Conservation (phyloP, 1,140 invertebrate genomes). For the Phymorhynchus buccinoides region DNA sequence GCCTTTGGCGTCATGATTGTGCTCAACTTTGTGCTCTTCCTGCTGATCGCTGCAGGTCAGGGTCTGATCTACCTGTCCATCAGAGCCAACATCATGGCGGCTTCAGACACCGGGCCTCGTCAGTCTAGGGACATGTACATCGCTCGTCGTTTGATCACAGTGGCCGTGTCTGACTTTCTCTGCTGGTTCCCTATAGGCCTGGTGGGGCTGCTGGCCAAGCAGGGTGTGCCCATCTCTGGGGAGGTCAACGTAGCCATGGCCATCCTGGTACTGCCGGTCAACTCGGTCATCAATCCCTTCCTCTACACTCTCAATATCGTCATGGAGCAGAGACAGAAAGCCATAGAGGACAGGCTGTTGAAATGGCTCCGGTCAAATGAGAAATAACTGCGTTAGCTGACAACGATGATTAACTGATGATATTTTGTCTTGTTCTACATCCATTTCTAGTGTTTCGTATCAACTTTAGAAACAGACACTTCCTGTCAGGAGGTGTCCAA, state of each 20-base stretch:
- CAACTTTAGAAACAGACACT: too few species aligned
- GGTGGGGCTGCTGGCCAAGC: neutral
- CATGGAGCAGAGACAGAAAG: neutral
- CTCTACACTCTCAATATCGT: conserved; percentile 39
- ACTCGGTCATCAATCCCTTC: conserved; percentile 48
- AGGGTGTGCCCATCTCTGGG: neutral
- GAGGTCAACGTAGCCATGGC: conserved; percentile 20
- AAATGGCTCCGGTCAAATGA: neutral
- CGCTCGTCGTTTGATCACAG: conserved; percentile 15
- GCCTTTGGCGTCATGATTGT: conserved; percentile 23
- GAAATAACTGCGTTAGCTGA: too few species aligned
- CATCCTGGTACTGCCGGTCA: conserved; percentile 47
- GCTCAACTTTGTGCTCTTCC: conserved; percentile 19
- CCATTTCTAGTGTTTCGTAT: too few species aligned
- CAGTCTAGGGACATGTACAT: neutral
- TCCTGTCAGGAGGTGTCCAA: too few species aligned
- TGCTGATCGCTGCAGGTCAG: conserved; percentile 46
- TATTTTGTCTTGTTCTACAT: too few species aligned
- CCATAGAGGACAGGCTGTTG: neutral
- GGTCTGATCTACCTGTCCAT: neutral
- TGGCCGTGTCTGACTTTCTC: conserved; percentile 16
- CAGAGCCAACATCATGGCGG: neutral
- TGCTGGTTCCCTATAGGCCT: conserved; percentile 27
- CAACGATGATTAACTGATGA: too few species aligned
- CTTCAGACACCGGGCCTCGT: neutral